Conservation (phyloP, 1,140 invertebrate species). For the Drosophila takahashii region DNA sequence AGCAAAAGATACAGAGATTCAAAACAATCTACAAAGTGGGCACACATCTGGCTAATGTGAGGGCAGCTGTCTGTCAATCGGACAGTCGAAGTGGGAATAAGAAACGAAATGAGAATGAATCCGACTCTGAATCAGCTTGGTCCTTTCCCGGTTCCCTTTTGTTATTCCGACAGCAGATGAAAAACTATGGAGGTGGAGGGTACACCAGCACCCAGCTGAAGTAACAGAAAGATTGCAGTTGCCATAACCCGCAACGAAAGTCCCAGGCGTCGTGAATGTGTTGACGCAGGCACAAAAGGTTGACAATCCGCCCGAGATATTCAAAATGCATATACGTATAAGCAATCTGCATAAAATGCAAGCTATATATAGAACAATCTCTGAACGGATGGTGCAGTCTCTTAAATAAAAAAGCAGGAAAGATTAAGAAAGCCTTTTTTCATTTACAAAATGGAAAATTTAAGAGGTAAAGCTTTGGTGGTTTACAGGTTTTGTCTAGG, state of each 20-base stretch:
- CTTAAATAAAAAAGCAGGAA: slow-evolving; percentile 4
- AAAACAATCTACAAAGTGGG: slow-evolving; percentile 62
- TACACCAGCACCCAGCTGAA: slow-evolving; percentile 2
- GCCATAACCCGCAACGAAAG: slow-evolving; percentile 60
- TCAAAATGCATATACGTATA: slow-evolving; percentile 16
- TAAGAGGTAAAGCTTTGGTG: neutral
- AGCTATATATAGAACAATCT: slow-evolving; percentile 27
- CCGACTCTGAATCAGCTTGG: slow-evolving; percentile 11
- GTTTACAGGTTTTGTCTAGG: too few relatives aligned
- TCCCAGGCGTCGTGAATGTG: slow-evolving; percentile 21
- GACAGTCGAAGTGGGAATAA: slow-evolving; percentile 12
- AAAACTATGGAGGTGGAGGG: neutral
- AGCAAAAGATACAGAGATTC: slow-evolving; percentile 49
- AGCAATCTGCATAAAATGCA: slow-evolving; percentile 36
- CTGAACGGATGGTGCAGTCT: neutral
- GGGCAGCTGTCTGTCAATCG: slow-evolving; percentile 62
- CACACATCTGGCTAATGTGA: slow-evolving; percentile 72
- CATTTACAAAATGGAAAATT: slow-evolving; percentile 22
- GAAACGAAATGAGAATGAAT: slow-evolving; percentile 5
- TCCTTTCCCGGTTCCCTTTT: slow-evolving; percentile 6
- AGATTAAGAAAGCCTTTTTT: slow-evolving; percentile 27
- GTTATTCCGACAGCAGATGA: slow-evolving; percentile 9
- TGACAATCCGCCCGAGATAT: slow-evolving; percentile 27
- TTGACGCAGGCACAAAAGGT: slow-evolving; percentile 38
- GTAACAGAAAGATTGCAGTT: slow-evolving; percentile 55